These are phyloP conservation scores for Drosophila trapezifrons DNA, from an alignment of 1,140 invertebrate species.

Conservation along the genomic window DNA sequence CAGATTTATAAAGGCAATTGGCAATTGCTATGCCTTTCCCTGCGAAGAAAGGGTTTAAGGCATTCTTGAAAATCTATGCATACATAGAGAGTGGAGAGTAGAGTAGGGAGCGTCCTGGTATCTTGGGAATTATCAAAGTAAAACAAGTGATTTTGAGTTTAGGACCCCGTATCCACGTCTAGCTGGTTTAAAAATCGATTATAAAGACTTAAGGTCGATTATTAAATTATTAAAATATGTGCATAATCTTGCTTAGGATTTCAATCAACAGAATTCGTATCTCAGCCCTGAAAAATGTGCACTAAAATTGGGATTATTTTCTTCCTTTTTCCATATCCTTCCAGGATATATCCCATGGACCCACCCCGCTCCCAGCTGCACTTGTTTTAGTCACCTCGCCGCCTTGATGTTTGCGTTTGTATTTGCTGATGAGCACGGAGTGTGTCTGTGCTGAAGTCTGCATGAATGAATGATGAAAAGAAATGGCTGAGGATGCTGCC, in stretches of 20 bases:
- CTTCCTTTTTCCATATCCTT: neutral
- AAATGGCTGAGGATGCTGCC: conserved; percentile 61
- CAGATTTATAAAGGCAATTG: no score
- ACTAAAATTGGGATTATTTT: neutral
- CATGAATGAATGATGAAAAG: conserved; percentile 75
- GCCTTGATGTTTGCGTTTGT: conserved; percentile 67
- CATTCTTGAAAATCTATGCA: no score
- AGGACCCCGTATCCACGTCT: no score
- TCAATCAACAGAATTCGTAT: neutral
- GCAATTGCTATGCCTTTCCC: no score
- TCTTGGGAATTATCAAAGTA: no score
- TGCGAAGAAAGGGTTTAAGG: no score
- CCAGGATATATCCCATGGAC: neutral
- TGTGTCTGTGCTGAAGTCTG: conserved; percentile 38
- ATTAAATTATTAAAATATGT: no score
- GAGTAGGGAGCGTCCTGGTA: no score
- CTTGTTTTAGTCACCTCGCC: conserved; percentile 46
- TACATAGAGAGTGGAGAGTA: no score
- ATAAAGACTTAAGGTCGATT: no score
- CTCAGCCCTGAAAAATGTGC: neutral
- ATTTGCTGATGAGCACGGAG: conserved; percentile 53
- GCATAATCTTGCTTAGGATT: neutral
- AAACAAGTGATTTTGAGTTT: no score
- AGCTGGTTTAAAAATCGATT: no score
- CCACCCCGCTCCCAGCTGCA: conserved; percentile 42